phyloP scores from a whole-genome alignment of 2,888 invertebrate species.

The Andrena bicolor region DNA sequence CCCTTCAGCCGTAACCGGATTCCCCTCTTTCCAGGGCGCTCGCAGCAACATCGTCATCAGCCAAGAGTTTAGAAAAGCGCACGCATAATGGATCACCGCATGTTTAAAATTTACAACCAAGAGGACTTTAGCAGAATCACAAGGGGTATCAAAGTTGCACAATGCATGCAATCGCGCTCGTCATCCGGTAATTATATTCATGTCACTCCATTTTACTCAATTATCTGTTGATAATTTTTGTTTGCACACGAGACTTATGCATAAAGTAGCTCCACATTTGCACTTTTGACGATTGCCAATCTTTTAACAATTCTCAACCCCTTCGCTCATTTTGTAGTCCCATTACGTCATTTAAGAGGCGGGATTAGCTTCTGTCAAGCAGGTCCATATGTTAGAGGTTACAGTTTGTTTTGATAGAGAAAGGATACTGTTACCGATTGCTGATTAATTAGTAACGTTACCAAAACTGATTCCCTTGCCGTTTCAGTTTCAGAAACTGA shows the following conservation, averaged over 20 bases:
- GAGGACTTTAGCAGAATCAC: slow-evolving; percentile 86
- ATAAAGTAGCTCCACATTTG: not conserved
- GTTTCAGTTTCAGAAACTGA: slow-evolving; percentile 73
- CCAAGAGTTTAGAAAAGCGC: not conserved
- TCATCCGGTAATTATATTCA: slow-evolving; percentile 85
- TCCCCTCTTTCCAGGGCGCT: not conserved
- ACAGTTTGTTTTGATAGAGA: not conserved
- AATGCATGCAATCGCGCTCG: slow-evolving; percentile 87
- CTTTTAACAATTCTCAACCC: not conserved
- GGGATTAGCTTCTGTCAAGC: not conserved
- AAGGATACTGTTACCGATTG: too few relatives aligned
- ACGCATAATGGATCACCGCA: slow-evolving; percentile 78
- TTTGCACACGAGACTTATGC: not conserved
- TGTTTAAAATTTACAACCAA: slow-evolving; percentile 86
- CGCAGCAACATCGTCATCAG: not conserved
- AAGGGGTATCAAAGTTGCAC: slow-evolving; percentile 87
- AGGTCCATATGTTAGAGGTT: slow-evolving; percentile 9
- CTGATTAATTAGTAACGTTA: too few relatives aligned
- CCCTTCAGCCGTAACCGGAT: not conserved
- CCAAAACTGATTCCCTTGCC: too few relatives aligned
- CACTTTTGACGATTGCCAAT: not conserved
- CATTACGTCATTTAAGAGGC: slow-evolving; percentile 21
- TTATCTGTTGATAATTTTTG: not conserved
- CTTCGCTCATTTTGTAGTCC: not conserved
- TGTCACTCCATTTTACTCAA: not conserved